Conservation (phyloP, 2,888 invertebrate species). For the Cryptus viduatorius region DNA sequence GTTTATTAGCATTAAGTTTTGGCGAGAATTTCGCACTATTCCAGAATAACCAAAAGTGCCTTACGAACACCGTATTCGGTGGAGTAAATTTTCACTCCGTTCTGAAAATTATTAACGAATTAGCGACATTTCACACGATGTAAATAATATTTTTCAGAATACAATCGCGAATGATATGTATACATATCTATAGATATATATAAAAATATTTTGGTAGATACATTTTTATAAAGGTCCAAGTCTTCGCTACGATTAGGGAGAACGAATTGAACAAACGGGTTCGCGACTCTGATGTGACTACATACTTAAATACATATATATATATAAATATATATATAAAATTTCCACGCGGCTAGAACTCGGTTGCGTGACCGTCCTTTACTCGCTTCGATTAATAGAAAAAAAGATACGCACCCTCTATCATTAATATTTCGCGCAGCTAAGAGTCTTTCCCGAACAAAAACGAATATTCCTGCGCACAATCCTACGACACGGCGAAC, state of each 20-base stretch:
- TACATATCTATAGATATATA: conserved; percentile 60
- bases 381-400: neutral
- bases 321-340: neutral
- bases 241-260: conserved; percentile 37
- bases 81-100: conserved; percentile 15
- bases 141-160: conserved; percentile 60
- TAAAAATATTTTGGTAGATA: conserved; percentile 78
- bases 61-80: conserved; percentile 18
- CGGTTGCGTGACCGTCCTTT: conserved; percentile 28
- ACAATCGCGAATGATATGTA: conserved; percentile 57
- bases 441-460: conserved; percentile 26
- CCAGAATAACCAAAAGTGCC: conserved; percentile 23
- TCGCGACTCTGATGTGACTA: conserved; percentile 36
- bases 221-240: conserved; percentile 72
- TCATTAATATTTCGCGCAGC: conserved; percentile 22
- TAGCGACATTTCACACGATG: conserved; percentile 46
- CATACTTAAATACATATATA: conserved; percentile 10
- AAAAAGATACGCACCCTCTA: neutral
- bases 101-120: conserved; percentile 2
- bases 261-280: neutral
- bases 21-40: neutral
- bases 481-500: conserved; percentile 16
- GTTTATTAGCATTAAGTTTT: neutral
- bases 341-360: conserved; percentile 39
- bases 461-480: conserved; percentile 14